phyloP scores from a whole-genome alignment of 2,888 invertebrate genomes.

The Allolobophora icterica region DNA sequence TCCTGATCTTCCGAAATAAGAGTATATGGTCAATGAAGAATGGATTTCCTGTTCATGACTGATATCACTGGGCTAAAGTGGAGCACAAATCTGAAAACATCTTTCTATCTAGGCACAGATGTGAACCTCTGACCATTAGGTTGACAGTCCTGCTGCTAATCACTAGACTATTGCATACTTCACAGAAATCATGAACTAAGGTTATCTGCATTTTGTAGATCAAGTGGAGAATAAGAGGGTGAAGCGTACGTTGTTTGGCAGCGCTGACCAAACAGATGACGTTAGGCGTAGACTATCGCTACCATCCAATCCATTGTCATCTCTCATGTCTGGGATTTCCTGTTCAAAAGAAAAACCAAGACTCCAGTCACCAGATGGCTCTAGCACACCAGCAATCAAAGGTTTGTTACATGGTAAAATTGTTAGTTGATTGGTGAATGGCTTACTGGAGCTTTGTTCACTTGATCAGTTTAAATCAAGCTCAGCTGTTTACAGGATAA shows the following conservation, averaged over 20 bases:
- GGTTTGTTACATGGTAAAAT: slow-evolving; percentile 7
- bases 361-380: neutral
- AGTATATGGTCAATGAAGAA: no score
- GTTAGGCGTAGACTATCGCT: neutral
- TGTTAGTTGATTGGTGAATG: neutral
- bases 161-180: no score
- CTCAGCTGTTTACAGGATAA: neutral
- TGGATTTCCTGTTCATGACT: no score
- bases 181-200: neutral
- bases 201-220: slow-evolving; percentile 3
- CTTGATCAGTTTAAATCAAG: no score
- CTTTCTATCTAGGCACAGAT: no score
- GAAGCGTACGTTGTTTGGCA: neutral
- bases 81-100: no score
- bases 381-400: neutral
- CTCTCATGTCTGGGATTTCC: neutral
- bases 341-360: neutral
- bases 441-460: no score
- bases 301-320: neutral
- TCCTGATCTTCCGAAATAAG: no score
- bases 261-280: neutral
- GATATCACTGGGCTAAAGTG: no score
- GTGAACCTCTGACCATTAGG: no score
- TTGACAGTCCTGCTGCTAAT: no score
- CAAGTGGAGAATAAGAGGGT: neutral